Conservation (phyloP, 2,113 vertebrate species). For the Heteronetta atricapilla region DNA sequence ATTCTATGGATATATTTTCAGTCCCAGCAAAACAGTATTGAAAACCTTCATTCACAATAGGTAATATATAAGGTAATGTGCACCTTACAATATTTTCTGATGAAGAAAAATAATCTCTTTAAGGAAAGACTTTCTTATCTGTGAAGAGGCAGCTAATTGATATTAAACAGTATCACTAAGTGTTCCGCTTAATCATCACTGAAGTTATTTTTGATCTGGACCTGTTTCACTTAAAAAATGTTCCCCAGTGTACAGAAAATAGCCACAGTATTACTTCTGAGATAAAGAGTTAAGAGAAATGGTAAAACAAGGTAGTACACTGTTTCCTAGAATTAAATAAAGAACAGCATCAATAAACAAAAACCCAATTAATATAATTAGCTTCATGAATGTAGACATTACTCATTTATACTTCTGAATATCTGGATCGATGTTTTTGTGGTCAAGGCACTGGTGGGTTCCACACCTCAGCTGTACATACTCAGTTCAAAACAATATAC, state of each 20-base stretch:
- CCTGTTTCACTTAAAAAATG: background rate
- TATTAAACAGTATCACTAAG: fast-evolving
- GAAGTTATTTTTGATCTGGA: background rate
- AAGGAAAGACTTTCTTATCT: background rate
- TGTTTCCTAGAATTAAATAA: background rate
- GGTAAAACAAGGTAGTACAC: background rate
- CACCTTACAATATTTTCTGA: background rate
- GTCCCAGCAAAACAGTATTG: background rate
- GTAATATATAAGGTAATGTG: background rate
- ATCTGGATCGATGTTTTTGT: background rate
- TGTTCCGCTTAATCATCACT: background rate
- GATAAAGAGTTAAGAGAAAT: background rate
- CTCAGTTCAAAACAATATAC: background rate
- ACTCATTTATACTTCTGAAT: background rate
- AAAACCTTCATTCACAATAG: background rate
- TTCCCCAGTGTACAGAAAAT: background rate
- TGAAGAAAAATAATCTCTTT: background rate
- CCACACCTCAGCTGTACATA: background rate
- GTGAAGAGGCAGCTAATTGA: background rate
- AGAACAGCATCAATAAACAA: background rate
- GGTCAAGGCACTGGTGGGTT: background rate
- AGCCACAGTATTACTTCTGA: background rate
- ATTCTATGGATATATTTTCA: background rate
- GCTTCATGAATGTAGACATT: background rate
- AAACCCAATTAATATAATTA: background rate